Evolutionary conservation across 2,888 invertebrate genomes (phyloP).

Genomic region (Caenorhabditis parvicauda): DNA sequence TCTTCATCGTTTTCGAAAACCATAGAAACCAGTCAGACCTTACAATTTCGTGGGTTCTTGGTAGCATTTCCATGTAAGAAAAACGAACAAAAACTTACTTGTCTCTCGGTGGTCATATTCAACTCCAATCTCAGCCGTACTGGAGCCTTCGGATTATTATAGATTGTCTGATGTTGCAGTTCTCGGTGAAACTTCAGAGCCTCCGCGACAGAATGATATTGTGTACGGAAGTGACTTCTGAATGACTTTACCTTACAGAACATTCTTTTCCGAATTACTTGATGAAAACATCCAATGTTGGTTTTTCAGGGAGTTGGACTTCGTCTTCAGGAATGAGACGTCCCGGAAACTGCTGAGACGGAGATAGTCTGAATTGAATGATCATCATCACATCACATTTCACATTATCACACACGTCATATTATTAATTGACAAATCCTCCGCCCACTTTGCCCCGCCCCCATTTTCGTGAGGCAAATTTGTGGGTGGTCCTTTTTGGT

Average conservation of each 20-base stretch:
- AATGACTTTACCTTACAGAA: not conserved
- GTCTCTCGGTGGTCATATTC: slow-evolving; percentile 76
- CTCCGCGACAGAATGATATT: slow-evolving; percentile 73
- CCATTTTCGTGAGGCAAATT: no score
- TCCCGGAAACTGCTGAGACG: slow-evolving; percentile 56
- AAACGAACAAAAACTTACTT: slow-evolving; percentile 64
- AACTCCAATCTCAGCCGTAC: slow-evolving; percentile 76
- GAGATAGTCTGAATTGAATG: slow-evolving; percentile 41
- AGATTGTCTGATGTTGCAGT: slow-evolving; percentile 75
- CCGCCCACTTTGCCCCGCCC: no score
- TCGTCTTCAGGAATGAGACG: slow-evolving; percentile 49
- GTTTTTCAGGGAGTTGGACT: slow-evolving; percentile 44
- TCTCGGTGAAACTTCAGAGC: slow-evolving; percentile 79
- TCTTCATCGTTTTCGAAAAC: no score
- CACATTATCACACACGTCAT: no score
- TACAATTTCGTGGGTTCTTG: no score
- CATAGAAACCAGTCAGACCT: no score
- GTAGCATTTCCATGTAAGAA: no score
- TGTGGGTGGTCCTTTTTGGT: no score
- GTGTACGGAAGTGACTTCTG: slow-evolving; percentile 64
- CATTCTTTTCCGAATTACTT: no score
- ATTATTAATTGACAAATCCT: no score
- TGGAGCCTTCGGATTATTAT: slow-evolving; percentile 75
- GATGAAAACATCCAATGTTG: slow-evolving; percentile 47
- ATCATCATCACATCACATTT: not conserved